Base-by-base conservation (phyloP, 1,140 invertebrate genomes). In the Drosophila nasuta region DNA sequence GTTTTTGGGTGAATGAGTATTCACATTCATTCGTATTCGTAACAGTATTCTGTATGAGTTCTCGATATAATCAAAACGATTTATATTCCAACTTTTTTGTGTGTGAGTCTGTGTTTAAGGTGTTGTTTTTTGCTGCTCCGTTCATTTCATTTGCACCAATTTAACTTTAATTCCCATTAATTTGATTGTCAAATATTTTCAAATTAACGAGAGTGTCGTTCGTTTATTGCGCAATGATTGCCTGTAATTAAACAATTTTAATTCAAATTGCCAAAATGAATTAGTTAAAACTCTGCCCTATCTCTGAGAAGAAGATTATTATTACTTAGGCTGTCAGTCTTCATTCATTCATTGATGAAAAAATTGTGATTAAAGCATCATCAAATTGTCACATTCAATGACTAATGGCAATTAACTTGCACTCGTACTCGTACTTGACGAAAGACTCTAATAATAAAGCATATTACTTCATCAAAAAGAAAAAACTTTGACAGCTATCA, bases 361-460 rank as follows among this genome's bases (percentile, higher is more conserved):
- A 38, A 8, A 38, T 10, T 3, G 7, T 63, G 11, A 64, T 52
- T 52, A 43, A 64, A 64, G 33, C 45, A 52, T 52, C 60, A 43
- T 25, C 48, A 52, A 64, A 41, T 35, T 28, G 46, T 20, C 30
- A 49, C 38, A 66, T 43, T 51, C 33, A 60, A 25, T 75, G 69
- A 65, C 52, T 72, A 72, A 72, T 51, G 28, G 8, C 45, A 68
- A 46, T 51, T 35, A 8, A 38, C 35, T 38, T 38, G 35, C 35
- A 38, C 35, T 38, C 3, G 41, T 43, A 43, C 7, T 38, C 41
- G 41, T 51, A 65, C 57, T 77, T 78, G 73, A 69, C 41, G 52
- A 68, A 75, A 28, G 25, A 65, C 13, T 56, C 75, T 87, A 87
- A 79, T 79, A 82, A 85, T 85, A 85, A 80, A 75, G 65, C 65